These are phyloP conservation scores for Triplophysa bombifrons DNA, from an alignment of 2,797 vertebrate species.

Conservation along the genomic window DNA sequence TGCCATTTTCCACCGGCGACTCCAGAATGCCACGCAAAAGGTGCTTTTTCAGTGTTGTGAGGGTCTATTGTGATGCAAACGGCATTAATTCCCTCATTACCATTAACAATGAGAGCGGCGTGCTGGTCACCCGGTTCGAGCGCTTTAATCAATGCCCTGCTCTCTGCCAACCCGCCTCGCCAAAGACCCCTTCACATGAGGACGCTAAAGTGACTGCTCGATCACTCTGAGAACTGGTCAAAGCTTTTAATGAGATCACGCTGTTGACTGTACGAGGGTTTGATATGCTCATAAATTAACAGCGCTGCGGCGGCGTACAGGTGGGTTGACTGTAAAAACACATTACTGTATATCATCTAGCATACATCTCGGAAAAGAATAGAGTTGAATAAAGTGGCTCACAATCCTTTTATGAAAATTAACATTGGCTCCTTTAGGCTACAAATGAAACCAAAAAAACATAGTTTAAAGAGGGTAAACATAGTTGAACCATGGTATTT, in stretches of 20 bases:
- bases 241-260: conserved; percentile 55
- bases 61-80: conserved; percentile 64
- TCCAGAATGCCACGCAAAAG: conserved; percentile 42
- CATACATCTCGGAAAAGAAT: too few species aligned
- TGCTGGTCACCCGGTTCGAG: conserved; percentile 55
- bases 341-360: background rate
- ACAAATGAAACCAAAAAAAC: too few species aligned
- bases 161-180: conserved; percentile 54
- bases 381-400: too few species aligned
- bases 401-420: too few species aligned
- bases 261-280: conserved; percentile 52
- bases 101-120: conserved; percentile 63
- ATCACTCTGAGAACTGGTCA: conserved; percentile 46
- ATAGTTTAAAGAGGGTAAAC: too few species aligned
- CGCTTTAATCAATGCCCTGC: conserved; percentile 61
- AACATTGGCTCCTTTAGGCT: too few species aligned
- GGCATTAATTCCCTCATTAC: conserved; percentile 65
- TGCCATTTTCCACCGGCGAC: conserved; percentile 41
- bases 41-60: conserved; percentile 43
- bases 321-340: conserved; percentile 1
- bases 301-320: conserved; percentile 14
- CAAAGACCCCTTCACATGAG: conserved; percentile 33
- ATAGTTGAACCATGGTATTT: too few species aligned
- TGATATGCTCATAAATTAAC: conserved; percentile 45
- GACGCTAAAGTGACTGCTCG: conserved; percentile 44